Conservation (phyloP, 2,113 vertebrate genomes). For the Cheirogaleus medius region DNA sequence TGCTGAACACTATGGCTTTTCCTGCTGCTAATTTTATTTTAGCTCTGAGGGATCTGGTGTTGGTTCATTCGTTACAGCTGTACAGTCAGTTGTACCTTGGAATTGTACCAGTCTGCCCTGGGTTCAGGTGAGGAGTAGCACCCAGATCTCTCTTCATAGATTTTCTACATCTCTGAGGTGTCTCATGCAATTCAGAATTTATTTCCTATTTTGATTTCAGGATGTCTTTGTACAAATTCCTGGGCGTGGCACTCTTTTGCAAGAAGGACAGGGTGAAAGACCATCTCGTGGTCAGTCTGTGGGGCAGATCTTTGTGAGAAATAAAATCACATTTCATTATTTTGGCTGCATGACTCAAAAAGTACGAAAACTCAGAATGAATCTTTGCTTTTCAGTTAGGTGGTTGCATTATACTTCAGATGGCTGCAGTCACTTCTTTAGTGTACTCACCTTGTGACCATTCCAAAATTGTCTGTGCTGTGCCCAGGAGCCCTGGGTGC, state of each 20-base stretch:
- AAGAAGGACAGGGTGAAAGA: not conserved
- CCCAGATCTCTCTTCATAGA: not conserved
- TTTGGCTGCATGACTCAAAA: not conserved
- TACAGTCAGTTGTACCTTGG: not conserved
- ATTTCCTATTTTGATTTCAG: not conserved
- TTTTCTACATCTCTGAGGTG: not conserved
- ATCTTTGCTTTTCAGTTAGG: not conserved
- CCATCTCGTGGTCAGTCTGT: not conserved
- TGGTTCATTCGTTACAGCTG: not conserved
- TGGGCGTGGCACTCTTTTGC: not conserved
- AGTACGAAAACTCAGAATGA: not conserved
- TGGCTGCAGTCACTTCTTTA: not conserved
- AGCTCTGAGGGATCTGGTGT: not conserved
- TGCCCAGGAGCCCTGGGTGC: accelerated
- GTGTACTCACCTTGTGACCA: not conserved
- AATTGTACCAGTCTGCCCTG: not conserved
- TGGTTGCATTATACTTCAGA: not conserved
- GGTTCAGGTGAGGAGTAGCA: accelerated
- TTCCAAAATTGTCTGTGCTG: too few relatives aligned
- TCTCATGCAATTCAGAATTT: not conserved
- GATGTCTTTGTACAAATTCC: not conserved
- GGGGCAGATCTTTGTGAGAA: not conserved
- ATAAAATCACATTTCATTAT: not conserved
- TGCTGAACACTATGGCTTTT: not conserved
- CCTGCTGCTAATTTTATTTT: not conserved